Conservation (phyloP, 2,113 vertebrate genomes). For the Phyllopteryx taeniolatus region DNA sequence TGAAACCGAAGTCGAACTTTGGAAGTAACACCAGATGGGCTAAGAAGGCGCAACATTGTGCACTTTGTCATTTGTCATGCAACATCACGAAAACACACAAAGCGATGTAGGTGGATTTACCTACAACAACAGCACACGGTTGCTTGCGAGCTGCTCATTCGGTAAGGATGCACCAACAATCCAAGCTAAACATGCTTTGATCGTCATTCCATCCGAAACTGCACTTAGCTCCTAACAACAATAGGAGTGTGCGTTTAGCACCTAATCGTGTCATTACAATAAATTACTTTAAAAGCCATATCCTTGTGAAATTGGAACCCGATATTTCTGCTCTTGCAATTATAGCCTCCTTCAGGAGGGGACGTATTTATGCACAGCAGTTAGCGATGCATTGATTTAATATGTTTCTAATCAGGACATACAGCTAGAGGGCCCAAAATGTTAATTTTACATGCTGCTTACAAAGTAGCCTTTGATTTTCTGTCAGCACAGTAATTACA, state of each 20-base stretch:
- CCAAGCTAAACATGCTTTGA: slow-evolving; percentile 58
- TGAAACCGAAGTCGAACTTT: neutral
- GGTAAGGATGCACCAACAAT: slow-evolving; percentile 20
- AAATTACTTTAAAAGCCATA: slow-evolving; percentile 60
- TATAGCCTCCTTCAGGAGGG: slow-evolving; percentile 70
- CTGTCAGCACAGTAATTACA: slow-evolving; percentile 99
- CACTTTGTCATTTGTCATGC: neutral
- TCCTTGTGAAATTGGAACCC: slow-evolving; percentile 64
- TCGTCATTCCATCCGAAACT: slow-evolving; percentile 37
- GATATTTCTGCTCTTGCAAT: slow-evolving; percentile 61
- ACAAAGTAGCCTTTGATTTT: slow-evolving; percentile 99
- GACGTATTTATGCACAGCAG: slow-evolving; percentile 80
- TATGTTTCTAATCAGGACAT: slow-evolving; percentile 98
- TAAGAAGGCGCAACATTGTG: neutral
- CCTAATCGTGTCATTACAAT: slow-evolving; percentile 53
- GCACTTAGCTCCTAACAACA: slow-evolving; percentile 38
- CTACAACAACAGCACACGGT: neutral
- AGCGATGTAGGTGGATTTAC: neutral
- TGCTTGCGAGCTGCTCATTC: slow-evolving; percentile 12
- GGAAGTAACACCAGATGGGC: neutral
- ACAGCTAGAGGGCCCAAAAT: slow-evolving; percentile 92
- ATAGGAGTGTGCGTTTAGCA: slow-evolving; percentile 40
- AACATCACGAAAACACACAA: neutral
- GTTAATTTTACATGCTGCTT: slow-evolving; percentile 98
- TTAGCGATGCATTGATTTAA: slow-evolving; percentile 99